Base-by-base conservation (phyloP, 2,797 vertebrate genomes). In the Helostoma temminkii region DNA sequence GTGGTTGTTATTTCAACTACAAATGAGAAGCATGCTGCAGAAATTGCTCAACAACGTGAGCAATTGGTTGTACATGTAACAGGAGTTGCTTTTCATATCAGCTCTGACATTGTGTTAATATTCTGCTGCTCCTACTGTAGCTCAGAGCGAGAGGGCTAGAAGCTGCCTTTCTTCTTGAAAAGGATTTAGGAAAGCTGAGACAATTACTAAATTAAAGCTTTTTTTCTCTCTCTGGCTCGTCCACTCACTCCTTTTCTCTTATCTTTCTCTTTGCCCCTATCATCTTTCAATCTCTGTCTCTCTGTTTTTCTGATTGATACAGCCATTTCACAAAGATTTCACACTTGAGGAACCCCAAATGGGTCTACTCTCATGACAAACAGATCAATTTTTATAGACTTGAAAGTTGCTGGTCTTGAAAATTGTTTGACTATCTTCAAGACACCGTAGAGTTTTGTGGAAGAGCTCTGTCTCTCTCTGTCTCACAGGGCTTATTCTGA, bases 311-410 rank as follows among this genome's bases (percentile, higher is more conserved):
- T 92, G 92, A 94, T 93, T 93, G 93, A 95, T 94, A 92, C 90
- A 92, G 85, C 90, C 84, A 93, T 93, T 93, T 92, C 90, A 81
- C 86, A 50, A 92, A 93, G 92, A 94, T 94, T 94, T 94, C 92
- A 94, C 74, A 92, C 90, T 87, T 56, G 85, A 92, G 81, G 73
- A 88, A 89, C 83, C 89, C 89, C 88, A 94, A 94, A 94, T 94
- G 90, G 90, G 77, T 91, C 90, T 82, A 78, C 86, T 92, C 90
- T 91, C 91, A 90, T 85, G 92, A 94, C 92, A 95, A 94, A 94
- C 92, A 93, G 92, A 95, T 94, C 92, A 88, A 94, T 95, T 94
- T 92, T 93, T 94, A 94, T 94, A 92, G 92, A 94, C 90, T 92
- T 89, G 82, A 93, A 94, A 94, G 92, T 93, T 93, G 91, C 92